Conservation (phyloP, 2,888 invertebrate species). For the Homarus gammarus region DNA sequence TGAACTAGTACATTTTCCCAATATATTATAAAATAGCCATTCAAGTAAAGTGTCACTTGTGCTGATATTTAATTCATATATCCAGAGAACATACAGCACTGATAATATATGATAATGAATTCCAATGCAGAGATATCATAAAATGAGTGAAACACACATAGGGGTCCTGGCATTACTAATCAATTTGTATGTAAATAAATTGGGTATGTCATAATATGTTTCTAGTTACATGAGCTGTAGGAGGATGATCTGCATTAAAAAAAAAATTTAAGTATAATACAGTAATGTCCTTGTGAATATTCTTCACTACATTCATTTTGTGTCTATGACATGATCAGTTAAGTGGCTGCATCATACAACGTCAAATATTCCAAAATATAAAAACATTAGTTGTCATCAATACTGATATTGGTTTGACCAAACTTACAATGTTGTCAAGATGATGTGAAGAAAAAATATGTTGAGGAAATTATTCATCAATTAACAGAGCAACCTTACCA, state of each 20-base stretch:
- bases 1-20: background rate
- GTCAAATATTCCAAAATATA: background rate
- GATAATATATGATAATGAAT: background rate
- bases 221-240: too few species aligned
- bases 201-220: too few species aligned
- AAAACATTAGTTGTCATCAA: slow-evolving; percentile 15
- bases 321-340: background rate
- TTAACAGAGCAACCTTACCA: slow-evolving; percentile 15
- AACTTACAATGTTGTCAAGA: background rate
- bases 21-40: background rate
- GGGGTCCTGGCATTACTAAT: too few species aligned
- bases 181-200: too few species aligned
- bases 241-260: too few species aligned
- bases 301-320: background rate
- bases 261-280: too few species aligned
- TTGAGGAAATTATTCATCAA: slow-evolving; percentile 1
- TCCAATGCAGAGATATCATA: too few species aligned
- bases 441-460: slow-evolving; percentile 1
- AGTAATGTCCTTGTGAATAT: background rate
- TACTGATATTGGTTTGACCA: slow-evolving; percentile 6
- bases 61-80: background rate
- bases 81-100: background rate
- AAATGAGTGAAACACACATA: too few species aligned
- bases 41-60: background rate
- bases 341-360: background rate